Percentiles rank a stretch among this genome's conserved stretches.
Conservation (phyloP, 2,797 vertebrate genomes). For the Crypturellus tataupa region DNA sequence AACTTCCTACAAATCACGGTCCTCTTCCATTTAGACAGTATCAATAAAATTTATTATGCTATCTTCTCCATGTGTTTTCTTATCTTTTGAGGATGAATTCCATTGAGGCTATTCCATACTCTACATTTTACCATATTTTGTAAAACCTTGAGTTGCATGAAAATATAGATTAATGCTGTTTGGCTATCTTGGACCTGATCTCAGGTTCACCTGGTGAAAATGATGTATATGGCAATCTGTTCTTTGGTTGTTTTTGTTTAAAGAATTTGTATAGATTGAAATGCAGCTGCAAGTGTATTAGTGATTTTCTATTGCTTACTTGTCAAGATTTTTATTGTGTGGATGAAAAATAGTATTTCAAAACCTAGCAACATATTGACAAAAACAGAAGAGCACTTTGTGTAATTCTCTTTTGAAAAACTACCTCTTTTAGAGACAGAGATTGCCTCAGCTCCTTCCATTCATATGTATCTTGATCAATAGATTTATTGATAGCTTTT, state of each 20-base stretch:
- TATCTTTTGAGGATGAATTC: constrained; percentile 22
- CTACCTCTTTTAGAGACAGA: constrained; percentile 82
- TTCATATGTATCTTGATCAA: constrained; percentile 76
- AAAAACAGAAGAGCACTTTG: constrained; percentile 86
- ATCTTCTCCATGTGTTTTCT: constrained; percentile 38
- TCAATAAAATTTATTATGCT: constrained; percentile 37
- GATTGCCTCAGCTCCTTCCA: constrained; percentile 80
- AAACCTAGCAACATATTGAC: constrained; percentile 88
- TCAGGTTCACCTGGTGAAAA: constrained; percentile 53
- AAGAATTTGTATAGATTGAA: constrained; percentile 81
- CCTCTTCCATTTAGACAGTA: constrained; percentile 39
- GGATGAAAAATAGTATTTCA: constrained; percentile 82
- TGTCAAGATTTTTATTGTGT: constrained; percentile 82
- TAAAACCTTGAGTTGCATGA: background rate
- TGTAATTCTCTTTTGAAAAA: constrained; percentile 89
- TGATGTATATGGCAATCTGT: constrained; percentile 67
- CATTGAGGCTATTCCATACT: background rate
- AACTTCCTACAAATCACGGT: constrained; percentile 20
- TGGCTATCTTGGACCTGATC: constrained; percentile 53
- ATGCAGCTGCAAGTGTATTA: constrained; percentile 79
- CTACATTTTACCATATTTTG: constrained; percentile 14
- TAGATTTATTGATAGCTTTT: constrained; percentile 82
- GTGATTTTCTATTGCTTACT: constrained; percentile 80
- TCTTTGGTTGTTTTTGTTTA: constrained; percentile 77
- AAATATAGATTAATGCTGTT: constrained; percentile 52